Base-by-base conservation (phyloP, 1,140 invertebrate species). In the Drosophila arawakana region DNA sequence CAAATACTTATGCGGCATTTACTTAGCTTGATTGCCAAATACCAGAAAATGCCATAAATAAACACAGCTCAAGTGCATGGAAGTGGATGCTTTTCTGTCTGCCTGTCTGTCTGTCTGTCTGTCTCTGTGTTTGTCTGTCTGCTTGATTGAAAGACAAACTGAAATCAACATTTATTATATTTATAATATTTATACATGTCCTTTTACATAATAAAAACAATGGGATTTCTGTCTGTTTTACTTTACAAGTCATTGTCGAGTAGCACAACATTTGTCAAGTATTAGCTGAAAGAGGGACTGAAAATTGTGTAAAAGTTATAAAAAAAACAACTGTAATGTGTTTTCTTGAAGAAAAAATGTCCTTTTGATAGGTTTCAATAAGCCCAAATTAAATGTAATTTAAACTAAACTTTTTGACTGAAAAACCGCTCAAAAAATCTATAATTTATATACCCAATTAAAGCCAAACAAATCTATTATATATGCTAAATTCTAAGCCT, bases 141-240 rank as follows among this genome's bases (percentile, higher is more conserved):
- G 50, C 7, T 8, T 54, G 50, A 54, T 37, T 37, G 50, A 37
- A 15, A 54, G 50, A 37, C 50, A 54, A 54, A 54, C 50, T 35
- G 30, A 54, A 54, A 54, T 54, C 50, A 54, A 54, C 30, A 54
- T 54, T 54, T 54, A 54, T 37, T 54, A 54, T 54, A 54, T 54
- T 54, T 54, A 54, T 54, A 7, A 54, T 54, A 54, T 54, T 54
- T 35, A 54, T 54, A 2, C 37, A 37, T 54, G 50, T 8, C 30
- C 15, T 54, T 54, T 54, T 54, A 54, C n/a, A 35, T 15, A 8
- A 37, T n/a, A 52, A 52, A n/a, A 15, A 15, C 34, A 37, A 15
- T 37, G 30, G 34, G 2, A 8, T 37, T 37, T 54, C 18, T 10
- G 34, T 10, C 9, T 54, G n/a, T 13, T 35, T 15, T 54, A 54